These are phyloP conservation scores for Drosophila fungiperda DNA, from an alignment of 2,888 invertebrate genomes.

Conservation along the genomic window DNA sequence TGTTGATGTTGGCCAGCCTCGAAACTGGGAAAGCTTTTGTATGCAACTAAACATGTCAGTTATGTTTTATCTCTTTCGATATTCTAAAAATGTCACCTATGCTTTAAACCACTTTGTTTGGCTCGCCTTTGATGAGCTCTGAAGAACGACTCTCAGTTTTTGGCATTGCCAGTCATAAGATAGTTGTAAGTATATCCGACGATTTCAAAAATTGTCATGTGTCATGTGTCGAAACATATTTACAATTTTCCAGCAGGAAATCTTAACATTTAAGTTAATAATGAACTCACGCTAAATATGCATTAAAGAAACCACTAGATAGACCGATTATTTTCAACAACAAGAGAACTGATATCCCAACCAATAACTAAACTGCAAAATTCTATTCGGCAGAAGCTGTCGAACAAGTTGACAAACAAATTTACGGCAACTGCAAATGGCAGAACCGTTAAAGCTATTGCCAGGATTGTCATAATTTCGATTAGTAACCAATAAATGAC, in stretches of 20 bases:
- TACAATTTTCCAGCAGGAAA: not conserved
- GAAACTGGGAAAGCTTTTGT: slow-evolving; percentile 60
- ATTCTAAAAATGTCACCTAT: slow-evolving; percentile 73
- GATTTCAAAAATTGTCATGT: not conserved
- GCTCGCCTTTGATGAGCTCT: slow-evolving; percentile 54
- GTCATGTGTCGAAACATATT: not conserved
- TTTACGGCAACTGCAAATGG: slow-evolving; percentile 64
- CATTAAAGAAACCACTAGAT: not conserved
- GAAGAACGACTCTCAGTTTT: slow-evolving; percentile 49
- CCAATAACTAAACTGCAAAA: slow-evolving; percentile 25
- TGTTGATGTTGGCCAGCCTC: slow-evolving; percentile 24
- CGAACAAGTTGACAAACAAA: slow-evolving; percentile 79
- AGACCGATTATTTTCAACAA: slow-evolving; percentile 1
- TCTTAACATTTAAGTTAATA: not conserved
- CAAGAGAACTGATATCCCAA: not conserved
- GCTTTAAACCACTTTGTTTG: slow-evolving; percentile 58
- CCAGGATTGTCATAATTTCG: slow-evolving; percentile 76
- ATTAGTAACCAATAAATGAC: slow-evolving; percentile 65
- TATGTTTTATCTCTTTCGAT: slow-evolving; percentile 43
- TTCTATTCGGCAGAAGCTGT: slow-evolving; percentile 34
- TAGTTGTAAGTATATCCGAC: slow-evolving; percentile 67
- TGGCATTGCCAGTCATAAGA: slow-evolving; percentile 67
- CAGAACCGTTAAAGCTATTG: slow-evolving; percentile 69
- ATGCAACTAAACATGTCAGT: slow-evolving; percentile 64
- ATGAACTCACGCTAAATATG: not conserved